Evolutionary conservation across 2,888 invertebrate genomes (phyloP), one percentile per base, ranked within the genome.

Genomic region (Machimus rusticus): DNA sequence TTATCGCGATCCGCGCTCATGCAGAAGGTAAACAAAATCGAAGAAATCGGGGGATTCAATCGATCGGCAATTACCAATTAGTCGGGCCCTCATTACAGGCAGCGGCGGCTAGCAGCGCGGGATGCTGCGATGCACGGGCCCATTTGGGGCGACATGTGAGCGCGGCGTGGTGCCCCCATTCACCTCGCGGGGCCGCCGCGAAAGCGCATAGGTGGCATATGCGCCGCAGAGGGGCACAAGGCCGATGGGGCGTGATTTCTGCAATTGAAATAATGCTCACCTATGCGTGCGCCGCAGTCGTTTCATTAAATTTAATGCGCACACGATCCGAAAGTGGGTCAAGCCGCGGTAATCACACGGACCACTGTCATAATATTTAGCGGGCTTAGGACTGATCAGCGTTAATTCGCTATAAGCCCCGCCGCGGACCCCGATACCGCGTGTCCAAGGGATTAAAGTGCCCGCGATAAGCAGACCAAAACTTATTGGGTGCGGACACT

Each of bases 161-260:
- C 79, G 51, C 79, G 79, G 23, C 79, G 51, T 55, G 79, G 23
- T 28, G 43, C 31, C 28, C 31, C 79, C 79, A 79, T 79, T 46
- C 79, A 31, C 79, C 51, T 23, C 12, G 23, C 79, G 51, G 43
- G 0, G 46, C 28, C 1, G 79, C 14, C 37, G 28, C 51, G 66
- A 79, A 79, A 78, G 31, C 79, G 28, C 51, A 79, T 51, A 46
- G 79, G 79, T 51, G 46, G 79, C 28, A 46, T 46, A 46, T 46
- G 79, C 79, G 12, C 28, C 31, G 43, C 43, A 66, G 86, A 81
- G 79, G 87, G 74, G 39, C 46, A 87, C 87, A 87, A 87, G 79
- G 87, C 81, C 74, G 81, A 87, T 43, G 87, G 84, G 87, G 87
- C 87, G 87, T 87, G 76, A 87, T 77, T 84, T 84, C 66, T 77